phyloP scores from a whole-genome alignment of 2,797 vertebrate species.

The Streptopelia turtur region DNA sequence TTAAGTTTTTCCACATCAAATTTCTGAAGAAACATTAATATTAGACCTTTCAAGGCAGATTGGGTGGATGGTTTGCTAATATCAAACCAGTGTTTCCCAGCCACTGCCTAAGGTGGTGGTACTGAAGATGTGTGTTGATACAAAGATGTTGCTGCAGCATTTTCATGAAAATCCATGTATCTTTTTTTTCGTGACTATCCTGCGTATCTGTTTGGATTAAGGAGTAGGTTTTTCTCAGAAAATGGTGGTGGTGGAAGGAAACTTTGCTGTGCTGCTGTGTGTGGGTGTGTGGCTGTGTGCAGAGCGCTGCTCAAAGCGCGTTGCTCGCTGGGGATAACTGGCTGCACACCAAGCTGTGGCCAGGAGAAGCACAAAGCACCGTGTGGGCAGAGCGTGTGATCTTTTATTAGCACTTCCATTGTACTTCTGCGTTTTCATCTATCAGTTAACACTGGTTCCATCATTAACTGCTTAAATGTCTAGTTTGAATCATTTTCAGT shows the following conservation, averaged over 20 bases:
- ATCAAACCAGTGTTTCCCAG: not conserved
- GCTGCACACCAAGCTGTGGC: slow-evolving; percentile 68
- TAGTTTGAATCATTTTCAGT: not conserved
- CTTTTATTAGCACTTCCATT: slow-evolving; percentile 77
- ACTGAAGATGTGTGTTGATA: not conserved
- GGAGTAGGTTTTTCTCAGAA: slow-evolving; percentile 76
- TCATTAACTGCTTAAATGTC: slow-evolving; percentile 43
- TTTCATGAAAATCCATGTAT: not conserved
- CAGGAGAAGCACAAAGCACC: slow-evolving; percentile 73
- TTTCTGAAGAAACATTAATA: slow-evolving; percentile 5
- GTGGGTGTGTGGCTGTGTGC: slow-evolving; percentile 76
- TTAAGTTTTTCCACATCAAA: not conserved
- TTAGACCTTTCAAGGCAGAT: not conserved
- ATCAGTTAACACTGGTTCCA: slow-evolving; percentile 43
- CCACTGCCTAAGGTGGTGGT: not conserved
- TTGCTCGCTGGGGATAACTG: slow-evolving; percentile 75
- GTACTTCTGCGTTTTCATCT: slow-evolving; percentile 25
- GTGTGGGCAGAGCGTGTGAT: slow-evolving; percentile 74
- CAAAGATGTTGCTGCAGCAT: not conserved
- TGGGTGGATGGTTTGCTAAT: slow-evolving; percentile 14
- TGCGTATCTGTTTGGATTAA: slow-evolving; percentile 67
- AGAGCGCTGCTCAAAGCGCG: slow-evolving; percentile 72
- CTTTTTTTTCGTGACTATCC: not conserved
- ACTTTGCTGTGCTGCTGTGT: slow-evolving; percentile 76
- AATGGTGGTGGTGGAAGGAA: slow-evolving; percentile 76